phyloP scores from a whole-genome alignment of 1,140 invertebrate genomes.

The Chelonus insularis region DNA sequence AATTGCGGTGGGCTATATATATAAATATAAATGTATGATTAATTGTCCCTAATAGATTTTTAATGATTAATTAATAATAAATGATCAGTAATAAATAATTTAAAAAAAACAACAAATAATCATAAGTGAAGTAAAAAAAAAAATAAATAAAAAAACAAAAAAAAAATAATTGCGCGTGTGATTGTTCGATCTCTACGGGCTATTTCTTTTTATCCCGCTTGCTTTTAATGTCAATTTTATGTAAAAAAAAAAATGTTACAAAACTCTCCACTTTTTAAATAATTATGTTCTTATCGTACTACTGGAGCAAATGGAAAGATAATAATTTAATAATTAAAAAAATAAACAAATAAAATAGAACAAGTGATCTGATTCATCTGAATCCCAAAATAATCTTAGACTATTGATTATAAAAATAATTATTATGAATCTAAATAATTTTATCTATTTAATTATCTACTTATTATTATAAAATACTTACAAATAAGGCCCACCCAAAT shows the following conservation, averaged over 20 bases:
- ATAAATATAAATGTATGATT: no score
- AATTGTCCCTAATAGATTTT: conserved; percentile 14
- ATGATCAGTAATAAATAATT: no score
- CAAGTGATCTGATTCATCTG: conserved; percentile 23
- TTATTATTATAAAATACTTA: no score
- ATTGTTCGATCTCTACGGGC: conserved; percentile 22
- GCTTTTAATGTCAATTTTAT: conserved; percentile 21
- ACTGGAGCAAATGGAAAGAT: no score
- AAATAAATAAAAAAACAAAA: no score
- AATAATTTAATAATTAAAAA: conserved; percentile 5
- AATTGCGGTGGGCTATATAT: conserved; percentile 22
- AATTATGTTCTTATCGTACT: no score
- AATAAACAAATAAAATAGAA: conserved; percentile 25
- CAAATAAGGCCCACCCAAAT: no score
- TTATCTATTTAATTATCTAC: conserved; percentile 11
- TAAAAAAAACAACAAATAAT: no score
- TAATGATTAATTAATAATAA: conserved; percentile 8
- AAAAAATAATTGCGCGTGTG: no score
- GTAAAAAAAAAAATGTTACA: conserved; percentile 5
- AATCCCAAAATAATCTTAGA: conserved; percentile 25
- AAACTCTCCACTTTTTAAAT: background rate
- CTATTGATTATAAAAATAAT: conserved; percentile 13
- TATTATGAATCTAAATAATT: conserved; percentile 22
- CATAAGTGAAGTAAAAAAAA: no score
- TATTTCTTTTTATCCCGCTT: conserved; percentile 16